Evolutionary conservation across 2,797 vertebrate genomes (phyloP).

Genomic region (Notoglanidium macrostoma): DNA sequence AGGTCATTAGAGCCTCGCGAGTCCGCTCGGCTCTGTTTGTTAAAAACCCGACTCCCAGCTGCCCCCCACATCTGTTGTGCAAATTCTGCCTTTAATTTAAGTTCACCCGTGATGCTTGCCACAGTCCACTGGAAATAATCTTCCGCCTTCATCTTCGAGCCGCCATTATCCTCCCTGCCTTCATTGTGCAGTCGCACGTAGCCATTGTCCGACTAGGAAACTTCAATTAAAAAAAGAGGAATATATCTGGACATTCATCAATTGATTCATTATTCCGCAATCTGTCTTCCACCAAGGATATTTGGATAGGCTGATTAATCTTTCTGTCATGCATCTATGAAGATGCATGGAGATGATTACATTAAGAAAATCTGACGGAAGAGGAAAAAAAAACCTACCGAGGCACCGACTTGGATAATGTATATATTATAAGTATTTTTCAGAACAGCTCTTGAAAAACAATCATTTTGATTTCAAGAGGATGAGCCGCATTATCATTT

Average conservation of each 20-base stretch:
- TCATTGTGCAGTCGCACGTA: slow-evolving; percentile 41
- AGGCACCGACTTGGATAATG: neutral
- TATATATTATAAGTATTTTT: neutral
- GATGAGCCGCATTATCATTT: neutral
- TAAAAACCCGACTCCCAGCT: slow-evolving; percentile 43
- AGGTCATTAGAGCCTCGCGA: slow-evolving; percentile 57
- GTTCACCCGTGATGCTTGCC: slow-evolving; percentile 53
- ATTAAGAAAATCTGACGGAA: slow-evolving; percentile 46
- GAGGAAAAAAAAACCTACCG: slow-evolving; percentile 1
- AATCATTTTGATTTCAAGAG: neutral
- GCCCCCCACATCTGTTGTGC: slow-evolving; percentile 60
- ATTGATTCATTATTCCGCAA: slow-evolving; percentile 74
- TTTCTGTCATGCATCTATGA: slow-evolving; percentile 72
- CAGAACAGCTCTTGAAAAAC: neutral
- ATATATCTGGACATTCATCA: slow-evolving; percentile 72
- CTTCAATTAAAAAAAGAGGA: slow-evolving; percentile 60
- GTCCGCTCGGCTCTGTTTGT: slow-evolving; percentile 52
- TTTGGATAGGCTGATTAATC: slow-evolving; percentile 75
- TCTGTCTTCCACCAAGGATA: slow-evolving; percentile 66
- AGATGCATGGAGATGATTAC: slow-evolving; percentile 72
- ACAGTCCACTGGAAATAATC: slow-evolving; percentile 56
- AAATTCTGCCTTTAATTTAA: slow-evolving; percentile 73
- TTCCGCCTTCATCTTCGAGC: slow-evolving; percentile 51
- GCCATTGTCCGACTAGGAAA: slow-evolving; percentile 55
- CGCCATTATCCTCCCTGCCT: slow-evolving; percentile 44